Base-by-base conservation (phyloP, 2,113 vertebrate genomes). In the Oriolus oriolus region DNA sequence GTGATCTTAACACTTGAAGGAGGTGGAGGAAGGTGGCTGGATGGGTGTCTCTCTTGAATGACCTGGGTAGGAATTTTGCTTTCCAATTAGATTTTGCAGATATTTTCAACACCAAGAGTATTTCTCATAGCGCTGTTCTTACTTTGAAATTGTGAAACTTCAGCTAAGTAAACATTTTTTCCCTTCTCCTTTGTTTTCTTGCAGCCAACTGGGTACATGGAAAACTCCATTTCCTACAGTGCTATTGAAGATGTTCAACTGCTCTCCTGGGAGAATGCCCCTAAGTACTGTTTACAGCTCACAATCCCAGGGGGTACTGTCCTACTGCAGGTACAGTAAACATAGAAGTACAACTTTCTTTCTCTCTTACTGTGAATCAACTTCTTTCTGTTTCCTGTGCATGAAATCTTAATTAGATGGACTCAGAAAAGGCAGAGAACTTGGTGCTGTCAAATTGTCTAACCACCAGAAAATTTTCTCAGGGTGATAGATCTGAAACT, bases 211-310 rank as follows among this genome's bases (percentile, higher is more conserved):
- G 99, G 99, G 93, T 99, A 99, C 98, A 99, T 99, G 99, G 99
- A 99, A 97, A 98, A 98, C 66, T 98, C 98, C 8, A 98, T 99
- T 97, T 99, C 99, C 97, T 99, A 99, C 98, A 99, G 99, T 97
- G 98, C 99, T 93, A 99, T 99, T 85, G 99, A 99, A 96, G 99
- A 99, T 31, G 98, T 99, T 97, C 99, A 99, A 98, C 98, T 99
- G 86, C 98, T 99, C 20, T 99, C 99, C n/a, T 99, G 99, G 99
- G 99, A 99, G 97, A 99, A 99, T 3, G 99, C 99, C 83, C 99
- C 99, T 21, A 99, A 99, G 97, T 99, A 99, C 98, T 99, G 99
- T 97, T 99, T 99, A 98, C 99, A 99, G 98, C 99, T 99, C 95
- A 99, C 99, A 16, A 98, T 99, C 96, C 99, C 99, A 0, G 99